Evolutionary conservation across 2,113 vertebrate species (phyloP).

Genomic region (Origma solitaria): DNA sequence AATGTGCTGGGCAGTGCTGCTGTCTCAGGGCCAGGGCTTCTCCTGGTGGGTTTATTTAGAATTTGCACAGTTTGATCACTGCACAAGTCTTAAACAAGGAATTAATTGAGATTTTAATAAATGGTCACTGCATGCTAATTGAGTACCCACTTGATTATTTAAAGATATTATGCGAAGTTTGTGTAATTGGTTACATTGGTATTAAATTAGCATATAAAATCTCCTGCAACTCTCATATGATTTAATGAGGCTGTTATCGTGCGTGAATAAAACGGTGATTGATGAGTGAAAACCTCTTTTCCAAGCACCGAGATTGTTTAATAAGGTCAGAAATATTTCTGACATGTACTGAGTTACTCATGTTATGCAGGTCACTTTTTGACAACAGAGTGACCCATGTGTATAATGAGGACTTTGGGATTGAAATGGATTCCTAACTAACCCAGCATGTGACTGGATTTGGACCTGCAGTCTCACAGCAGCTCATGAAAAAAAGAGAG

Average conservation of each 20-base stretch:
- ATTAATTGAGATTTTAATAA: constrained; percentile 60
- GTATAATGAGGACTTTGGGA: constrained; percentile 12
- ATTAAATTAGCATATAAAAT: constrained; percentile 63
- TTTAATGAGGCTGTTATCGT: constrained; percentile 60
- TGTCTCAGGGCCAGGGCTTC: not conserved
- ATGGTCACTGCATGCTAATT: constrained; percentile 57
- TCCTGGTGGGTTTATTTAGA: constrained; percentile 38
- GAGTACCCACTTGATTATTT: constrained; percentile 61
- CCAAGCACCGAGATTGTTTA: not conserved
- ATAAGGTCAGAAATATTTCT: constrained; percentile 58
- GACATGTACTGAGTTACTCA: constrained; percentile 34
- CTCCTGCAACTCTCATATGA: constrained; percentile 53
- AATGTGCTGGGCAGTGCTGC: constrained; percentile 8
- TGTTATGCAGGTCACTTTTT: constrained; percentile 45
- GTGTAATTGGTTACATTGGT: constrained; percentile 56
- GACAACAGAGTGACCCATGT: constrained; percentile 14
- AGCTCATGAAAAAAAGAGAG: not conserved
- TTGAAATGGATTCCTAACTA: constrained; percentile 32
- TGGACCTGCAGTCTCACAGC: not conserved
- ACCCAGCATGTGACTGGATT: constrained; percentile 1
- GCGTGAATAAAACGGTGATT: constrained; percentile 50
- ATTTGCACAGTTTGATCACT: constrained; percentile 45
- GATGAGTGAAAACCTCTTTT: constrained; percentile 48
- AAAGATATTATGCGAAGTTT: constrained; percentile 64
- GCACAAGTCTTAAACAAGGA: constrained; percentile 39